Percentiles rank a stretch among this genome's conserved stretches.
Evolutionary conservation across 2,113 vertebrate genomes (phyloP).

Genomic region (Laticauda laticaudata): DNA sequence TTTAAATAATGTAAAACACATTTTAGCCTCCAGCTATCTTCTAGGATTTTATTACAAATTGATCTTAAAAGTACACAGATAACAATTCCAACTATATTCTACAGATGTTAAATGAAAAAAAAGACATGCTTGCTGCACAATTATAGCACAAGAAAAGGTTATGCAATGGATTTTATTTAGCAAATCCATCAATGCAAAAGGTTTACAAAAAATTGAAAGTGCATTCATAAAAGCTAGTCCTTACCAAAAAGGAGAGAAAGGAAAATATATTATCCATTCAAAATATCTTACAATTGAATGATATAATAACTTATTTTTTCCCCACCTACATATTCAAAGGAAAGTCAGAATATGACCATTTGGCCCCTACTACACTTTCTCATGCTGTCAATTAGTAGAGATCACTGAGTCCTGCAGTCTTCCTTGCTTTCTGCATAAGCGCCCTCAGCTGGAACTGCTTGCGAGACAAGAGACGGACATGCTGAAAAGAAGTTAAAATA

Average conservation of each 20-base stretch:
- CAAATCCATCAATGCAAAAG: constrained; percentile 78
- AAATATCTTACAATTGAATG: constrained; percentile 84
- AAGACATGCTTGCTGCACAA: constrained; percentile 21
- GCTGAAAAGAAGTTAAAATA: constrained; percentile 71
- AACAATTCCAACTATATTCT: background rate
- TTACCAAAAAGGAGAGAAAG: constrained; percentile 77
- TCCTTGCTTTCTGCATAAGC: constrained; percentile 98
- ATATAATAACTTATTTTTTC: constrained; percentile 80
- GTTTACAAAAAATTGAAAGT: constrained; percentile 86
- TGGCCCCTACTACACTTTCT: constrained; percentile 45
- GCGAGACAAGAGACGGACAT: constrained; percentile 93
- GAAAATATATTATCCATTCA: constrained; percentile 83
- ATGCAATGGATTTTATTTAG: constrained; percentile 76
- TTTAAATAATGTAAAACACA: background rate
- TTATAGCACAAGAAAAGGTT: constrained; percentile 64
- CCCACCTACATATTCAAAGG: constrained; percentile 72
- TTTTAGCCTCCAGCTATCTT: background rate
- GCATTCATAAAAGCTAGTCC: constrained; percentile 92
- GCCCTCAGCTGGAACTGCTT: constrained; percentile 99
- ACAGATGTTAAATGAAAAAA: background rate
- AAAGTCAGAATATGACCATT: constrained; percentile 59
- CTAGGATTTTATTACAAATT: constrained; percentile 21
- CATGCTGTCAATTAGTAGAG: constrained; percentile 83
- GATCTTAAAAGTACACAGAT: background rate
- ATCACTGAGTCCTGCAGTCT: constrained; percentile 96